phyloP scores from a whole-genome alignment of 2,113 vertebrate genomes.

The Conger conger region DNA sequence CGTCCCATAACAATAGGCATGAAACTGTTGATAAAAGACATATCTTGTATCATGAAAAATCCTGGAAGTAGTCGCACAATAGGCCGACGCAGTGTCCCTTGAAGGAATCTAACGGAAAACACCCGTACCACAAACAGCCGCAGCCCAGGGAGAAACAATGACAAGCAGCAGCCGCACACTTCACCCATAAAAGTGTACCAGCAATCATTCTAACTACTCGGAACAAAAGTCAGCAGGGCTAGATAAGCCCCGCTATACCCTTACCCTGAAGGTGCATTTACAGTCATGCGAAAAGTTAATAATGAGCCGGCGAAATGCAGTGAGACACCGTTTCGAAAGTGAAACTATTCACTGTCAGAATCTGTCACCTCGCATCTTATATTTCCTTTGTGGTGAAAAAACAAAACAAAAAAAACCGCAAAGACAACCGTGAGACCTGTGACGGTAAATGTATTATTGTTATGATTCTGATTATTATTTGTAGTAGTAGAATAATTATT shows the following conservation, averaged over 20 bases:
- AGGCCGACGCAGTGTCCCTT: slow-evolving; percentile 35
- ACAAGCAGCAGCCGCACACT: background rate
- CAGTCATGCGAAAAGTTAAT: background rate
- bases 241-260: background rate
- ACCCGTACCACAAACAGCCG: background rate
- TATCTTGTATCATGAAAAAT: background rate
- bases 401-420: background rate
- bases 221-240: background rate
- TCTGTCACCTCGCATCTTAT: background rate
- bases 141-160: background rate
- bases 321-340: background rate
- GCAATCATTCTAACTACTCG: background rate
- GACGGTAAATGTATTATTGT: background rate
- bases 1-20: slow-evolving; percentile 44
- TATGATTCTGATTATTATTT: slow-evolving; percentile 5
- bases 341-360: background rate
- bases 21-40: slow-evolving; percentile 30
- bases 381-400: background rate
- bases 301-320: background rate
- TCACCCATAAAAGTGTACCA: background rate
- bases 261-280: background rate
- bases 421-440: background rate
- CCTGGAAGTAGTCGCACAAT: slow-evolving; percentile 71
- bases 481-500: too few species aligned
- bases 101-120: slow-evolving; percentile 10